These are phyloP conservation scores for Macrosteles quadrilineatus DNA, from an alignment of 1,140 invertebrate species.

Conservation along the genomic window DNA sequence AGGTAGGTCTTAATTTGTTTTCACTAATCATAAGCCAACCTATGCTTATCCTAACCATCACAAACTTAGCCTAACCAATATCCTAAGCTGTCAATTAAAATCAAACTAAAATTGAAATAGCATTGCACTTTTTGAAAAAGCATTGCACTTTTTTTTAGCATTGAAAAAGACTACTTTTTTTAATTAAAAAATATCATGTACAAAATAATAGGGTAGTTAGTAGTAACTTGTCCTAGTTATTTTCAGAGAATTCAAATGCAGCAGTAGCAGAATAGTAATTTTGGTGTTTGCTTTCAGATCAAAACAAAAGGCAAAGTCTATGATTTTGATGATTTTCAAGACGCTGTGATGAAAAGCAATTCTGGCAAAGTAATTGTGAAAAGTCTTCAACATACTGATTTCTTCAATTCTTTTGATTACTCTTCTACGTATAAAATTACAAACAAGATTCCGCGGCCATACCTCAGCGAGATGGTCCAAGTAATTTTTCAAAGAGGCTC, in stretches of 20 bases:
- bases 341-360: slow-evolving; percentile 3
- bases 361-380: slow-evolving; percentile 1
- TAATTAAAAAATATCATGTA: no score
- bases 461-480: slow-evolving; percentile 16
- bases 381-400: background rate
- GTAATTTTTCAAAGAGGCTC: slow-evolving; percentile 5
- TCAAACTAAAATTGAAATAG: no score
- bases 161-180: no score
- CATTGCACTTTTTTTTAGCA: no score
- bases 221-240: background rate
- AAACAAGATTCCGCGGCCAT: background rate
- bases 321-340: slow-evolving; percentile 12
- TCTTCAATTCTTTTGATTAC: slow-evolving; percentile 3
- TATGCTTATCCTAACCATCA: no score
- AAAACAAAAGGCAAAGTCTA: slow-evolving; percentile 12
- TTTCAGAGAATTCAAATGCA: no score
- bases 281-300: background rate
- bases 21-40: background rate
- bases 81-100: no score
- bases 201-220: no score
- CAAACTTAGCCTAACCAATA: no score
- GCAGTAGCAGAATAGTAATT: background rate
- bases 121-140: no score
- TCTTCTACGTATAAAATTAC: background rate
- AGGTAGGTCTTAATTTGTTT: background rate